Evolutionary conservation across 2,888 invertebrate species (phyloP).

Genomic region (Cenopis cana): DNA sequence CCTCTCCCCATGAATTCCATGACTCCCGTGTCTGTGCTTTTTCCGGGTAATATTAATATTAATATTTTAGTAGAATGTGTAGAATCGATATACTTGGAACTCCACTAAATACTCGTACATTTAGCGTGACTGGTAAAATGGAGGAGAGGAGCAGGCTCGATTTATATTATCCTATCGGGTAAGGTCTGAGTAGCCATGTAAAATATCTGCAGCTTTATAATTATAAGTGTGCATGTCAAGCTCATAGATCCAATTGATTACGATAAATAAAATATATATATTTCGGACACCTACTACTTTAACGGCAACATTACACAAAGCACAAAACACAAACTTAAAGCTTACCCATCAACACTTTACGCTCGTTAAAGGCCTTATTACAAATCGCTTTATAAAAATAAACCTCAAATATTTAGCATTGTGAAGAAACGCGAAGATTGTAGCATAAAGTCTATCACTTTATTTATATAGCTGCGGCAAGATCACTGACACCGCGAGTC

Average conservation of each 20-base stretch:
- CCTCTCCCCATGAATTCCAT: no score
- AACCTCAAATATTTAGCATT: constrained; percentile 7
- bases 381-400: neutral
- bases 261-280: neutral
- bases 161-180: no score
- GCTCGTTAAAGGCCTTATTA: neutral
- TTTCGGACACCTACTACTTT: neutral
- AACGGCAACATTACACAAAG: neutral
- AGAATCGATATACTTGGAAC: no score
- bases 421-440: constrained; percentile 30
- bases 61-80: no score
- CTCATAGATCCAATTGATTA: neutral
- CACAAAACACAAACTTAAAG: neutral
- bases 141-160: no score
- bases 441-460: constrained; percentile 40
- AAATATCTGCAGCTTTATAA: no score
- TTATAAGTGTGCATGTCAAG: no score
- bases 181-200: no score
- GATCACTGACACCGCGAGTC: constrained; percentile 53
- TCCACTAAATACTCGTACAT: no score
- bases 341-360: neutral
- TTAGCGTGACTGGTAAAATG: no score
- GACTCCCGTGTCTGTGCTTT: no score
- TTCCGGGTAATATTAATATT: no score
- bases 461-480: constrained; percentile 49